Conservation (phyloP, 2,888 invertebrate genomes). For the Stenchaetothrips biformis region DNA sequence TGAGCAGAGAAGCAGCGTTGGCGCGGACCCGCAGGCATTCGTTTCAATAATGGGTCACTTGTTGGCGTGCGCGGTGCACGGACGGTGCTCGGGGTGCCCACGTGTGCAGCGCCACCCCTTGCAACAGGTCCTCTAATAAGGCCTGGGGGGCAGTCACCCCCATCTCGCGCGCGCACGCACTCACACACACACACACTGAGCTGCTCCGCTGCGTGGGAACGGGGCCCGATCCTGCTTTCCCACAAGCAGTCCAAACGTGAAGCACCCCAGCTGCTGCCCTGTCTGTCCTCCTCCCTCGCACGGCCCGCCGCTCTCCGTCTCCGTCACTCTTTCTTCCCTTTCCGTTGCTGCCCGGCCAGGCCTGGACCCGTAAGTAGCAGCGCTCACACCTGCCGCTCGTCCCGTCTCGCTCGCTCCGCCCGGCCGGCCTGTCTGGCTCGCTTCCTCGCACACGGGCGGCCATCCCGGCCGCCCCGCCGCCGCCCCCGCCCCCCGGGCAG, state of each 20-base stretch:
- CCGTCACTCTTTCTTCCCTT: not conserved
- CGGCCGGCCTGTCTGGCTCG: not conserved
- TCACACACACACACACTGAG: not conserved
- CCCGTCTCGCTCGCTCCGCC: not conserved
- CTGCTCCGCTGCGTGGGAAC: slow-evolving; percentile 16
- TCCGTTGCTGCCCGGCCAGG: not conserved
- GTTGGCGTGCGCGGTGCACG: not conserved
- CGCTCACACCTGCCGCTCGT: slow-evolving; percentile 16
- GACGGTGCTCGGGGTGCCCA: not conserved
- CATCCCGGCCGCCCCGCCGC: not conserved
- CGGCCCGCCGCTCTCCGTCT: not conserved
- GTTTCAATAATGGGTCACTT: not conserved
- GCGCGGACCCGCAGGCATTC: not conserved
- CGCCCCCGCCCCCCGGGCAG: not conserved
- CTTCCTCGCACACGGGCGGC: not conserved
- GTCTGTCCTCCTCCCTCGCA: not conserved
- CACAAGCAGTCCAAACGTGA: not conserved
- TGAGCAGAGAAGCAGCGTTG: not conserved
- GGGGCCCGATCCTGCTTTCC: slow-evolving; percentile 4
- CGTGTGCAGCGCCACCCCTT: not conserved
- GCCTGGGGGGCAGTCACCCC: not conserved
- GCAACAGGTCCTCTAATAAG: not conserved
- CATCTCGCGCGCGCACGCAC: not conserved
- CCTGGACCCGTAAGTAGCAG: slow-evolving; percentile 15
- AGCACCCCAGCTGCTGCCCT: slow-evolving; percentile 3